These are phyloP conservation scores for Heliocidaris tuberculata DNA, from an alignment of 35 echinoderm and acorn worm species.

Conservation along the genomic window DNA sequence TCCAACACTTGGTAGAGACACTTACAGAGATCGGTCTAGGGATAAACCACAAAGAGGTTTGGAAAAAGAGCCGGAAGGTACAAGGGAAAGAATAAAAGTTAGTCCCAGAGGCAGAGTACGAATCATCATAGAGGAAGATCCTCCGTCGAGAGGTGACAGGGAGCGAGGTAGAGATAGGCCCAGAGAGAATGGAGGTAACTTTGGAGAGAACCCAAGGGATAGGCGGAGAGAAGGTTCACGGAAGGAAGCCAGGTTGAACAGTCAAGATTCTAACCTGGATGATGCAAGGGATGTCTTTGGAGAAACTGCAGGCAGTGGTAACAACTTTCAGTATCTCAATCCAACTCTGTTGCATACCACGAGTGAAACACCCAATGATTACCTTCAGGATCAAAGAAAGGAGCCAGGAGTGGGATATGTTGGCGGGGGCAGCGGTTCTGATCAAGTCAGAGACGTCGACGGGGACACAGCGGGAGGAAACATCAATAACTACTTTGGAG, in stretches of 20 bases:
- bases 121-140: not conserved
- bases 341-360: not conserved
- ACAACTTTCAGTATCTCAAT: not conserved
- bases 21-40: not conserved
- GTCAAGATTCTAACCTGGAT: not conserved
- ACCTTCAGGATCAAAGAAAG: not conserved
- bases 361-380: not conserved
- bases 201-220: not conserved
- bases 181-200: not conserved
- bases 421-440: not conserved
- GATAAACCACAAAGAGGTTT: not conserved
- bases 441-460: not conserved
- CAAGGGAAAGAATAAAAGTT: not conserved
- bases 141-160: not conserved
- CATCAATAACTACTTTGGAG: conserved; percentile 15
- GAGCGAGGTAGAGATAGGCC: not conserved
- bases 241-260: not conserved
- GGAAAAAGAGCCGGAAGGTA: not conserved
- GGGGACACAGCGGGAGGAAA: not conserved
- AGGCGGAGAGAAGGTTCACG: not conserved
- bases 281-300: not conserved
- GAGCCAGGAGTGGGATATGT: not conserved
- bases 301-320: conserved; percentile 1
- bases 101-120: conserved; percentile 4
- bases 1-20: not conserved